These are phyloP conservation scores for Neotoma lepida DNA, from an alignment of 2,113 vertebrate genomes.

Conservation along the genomic window DNA sequence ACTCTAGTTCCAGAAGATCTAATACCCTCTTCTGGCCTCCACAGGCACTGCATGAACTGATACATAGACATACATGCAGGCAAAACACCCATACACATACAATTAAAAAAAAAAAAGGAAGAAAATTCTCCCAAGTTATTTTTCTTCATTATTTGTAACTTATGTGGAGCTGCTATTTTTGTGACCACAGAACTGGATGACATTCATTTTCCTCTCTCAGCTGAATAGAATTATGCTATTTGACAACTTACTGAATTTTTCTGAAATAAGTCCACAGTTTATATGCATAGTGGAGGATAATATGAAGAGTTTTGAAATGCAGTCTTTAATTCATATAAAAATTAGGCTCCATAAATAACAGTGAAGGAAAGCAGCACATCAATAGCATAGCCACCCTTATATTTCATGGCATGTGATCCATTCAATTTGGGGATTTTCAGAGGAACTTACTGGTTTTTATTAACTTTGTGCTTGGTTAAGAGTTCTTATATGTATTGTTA, in stretches of 20 bases:
- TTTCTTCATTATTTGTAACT: neutral
- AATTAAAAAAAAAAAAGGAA: neutral
- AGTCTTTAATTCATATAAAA: slow-evolving; percentile 46
- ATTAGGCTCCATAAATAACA: neutral
- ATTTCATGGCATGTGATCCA: neutral
- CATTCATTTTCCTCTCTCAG: neutral
- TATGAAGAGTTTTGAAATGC: slow-evolving; percentile 23
- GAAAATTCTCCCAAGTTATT: neutral
- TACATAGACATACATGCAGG: neutral
- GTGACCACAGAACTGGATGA: neutral
- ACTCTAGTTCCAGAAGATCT: neutral
- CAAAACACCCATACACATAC: neutral
- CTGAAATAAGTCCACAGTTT: neutral
- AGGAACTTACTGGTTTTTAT: slow-evolving; percentile 47
- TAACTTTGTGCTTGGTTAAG: slow-evolving; percentile 12
- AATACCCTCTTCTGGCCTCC: neutral
- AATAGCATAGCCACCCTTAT: neutral
- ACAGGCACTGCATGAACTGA: neutral
- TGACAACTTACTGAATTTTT: neutral
- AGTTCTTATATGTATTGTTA: slow-evolving; percentile 9
- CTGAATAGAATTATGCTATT: neutral
- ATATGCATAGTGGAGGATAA: neutral
- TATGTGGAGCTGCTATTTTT: neutral
- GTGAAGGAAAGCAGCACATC: neutral
- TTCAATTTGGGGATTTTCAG: slow-evolving; percentile 9